Base-by-base conservation (phyloP, 2,888 invertebrate genomes). In the Melieria crassipennis region DNA sequence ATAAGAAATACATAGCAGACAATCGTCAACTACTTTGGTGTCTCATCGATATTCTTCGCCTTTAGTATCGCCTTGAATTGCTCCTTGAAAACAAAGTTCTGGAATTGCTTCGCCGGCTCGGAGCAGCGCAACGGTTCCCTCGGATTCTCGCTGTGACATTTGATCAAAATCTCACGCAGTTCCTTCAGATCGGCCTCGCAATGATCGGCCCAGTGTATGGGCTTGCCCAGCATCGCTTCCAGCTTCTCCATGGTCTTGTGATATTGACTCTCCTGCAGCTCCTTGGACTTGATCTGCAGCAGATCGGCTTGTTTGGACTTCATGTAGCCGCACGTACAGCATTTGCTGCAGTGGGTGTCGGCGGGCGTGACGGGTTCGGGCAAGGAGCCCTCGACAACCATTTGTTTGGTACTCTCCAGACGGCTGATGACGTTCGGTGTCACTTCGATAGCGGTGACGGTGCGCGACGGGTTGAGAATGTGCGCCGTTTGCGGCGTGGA, bases 111-210 rank as follows among this genome's bases (percentile, higher is more conserved):
- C 0, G 76, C 71, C 5, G 61, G 47, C 16, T 71, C 66, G 11
- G 70, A 42, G 48, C 77, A 77, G 10, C 13, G 42, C 16, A 77
- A 56, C 1, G 71, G 63, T 52, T 75, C 52, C 9, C 65, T 60
- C 7, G 75, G 76, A 73, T 76, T 56, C 4, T 77, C 73, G 1
- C 46, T 62, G 16, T 75, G 71, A 56, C 77, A 77, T 65, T 75
- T 67, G 10, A 75, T 66, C n/a, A 77, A 65, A 7, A 70, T 64
- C 13, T 61, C 52, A 16, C 70, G 63, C n/a, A 74, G 30, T 1
- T 30, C 30, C 52, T 57, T 50, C 4, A 73, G 52, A 46, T 71
- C 67, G 7, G 60, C 66, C 4, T 46, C 69, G 48, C 69, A 50
- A 42, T 71, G 55, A 7, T 69, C 70, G 0, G 66, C 16, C 66